Evolutionary conservation across 2,113 vertebrate genomes (phyloP).

Genomic region (Helogale parvula): DNA sequence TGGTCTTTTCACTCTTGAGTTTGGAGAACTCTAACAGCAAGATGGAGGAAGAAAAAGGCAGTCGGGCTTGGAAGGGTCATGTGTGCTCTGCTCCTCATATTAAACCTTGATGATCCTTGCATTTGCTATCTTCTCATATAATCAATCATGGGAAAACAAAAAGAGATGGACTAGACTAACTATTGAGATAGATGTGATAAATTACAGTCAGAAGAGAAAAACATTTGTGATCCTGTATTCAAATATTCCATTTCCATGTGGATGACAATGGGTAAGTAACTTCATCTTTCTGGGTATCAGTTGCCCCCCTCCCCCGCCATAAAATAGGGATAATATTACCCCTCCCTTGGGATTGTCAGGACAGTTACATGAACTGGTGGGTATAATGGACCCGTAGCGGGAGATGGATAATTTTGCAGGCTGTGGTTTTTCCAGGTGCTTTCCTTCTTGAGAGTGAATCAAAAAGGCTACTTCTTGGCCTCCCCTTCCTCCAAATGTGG

Average conservation of each 20-base stretch:
- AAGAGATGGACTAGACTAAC: neutral
- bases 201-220: neutral
- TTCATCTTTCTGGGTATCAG: neutral
- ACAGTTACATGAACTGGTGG: neutral
- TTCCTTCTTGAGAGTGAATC: conserved; percentile 17
- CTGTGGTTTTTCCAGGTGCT: neutral
- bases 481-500: neutral
- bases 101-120: neutral
- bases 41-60: neutral
- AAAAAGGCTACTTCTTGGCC: neutral
- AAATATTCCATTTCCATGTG: neutral
- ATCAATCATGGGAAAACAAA: neutral
- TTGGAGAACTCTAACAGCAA: neutral
- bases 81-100: neutral
- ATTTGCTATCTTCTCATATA: neutral
- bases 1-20: neutral
- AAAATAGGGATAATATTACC: neutral
- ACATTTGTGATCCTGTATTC: neutral
- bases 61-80: neutral
- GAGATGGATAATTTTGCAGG: neutral
- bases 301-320: neutral
- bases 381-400: neutral
- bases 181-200: neutral
- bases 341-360: neutral
- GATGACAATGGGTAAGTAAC: neutral